A percentile compares a stretch with the other conserved stretches of the same genome.
Conservation (phyloP, 2,113 vertebrate genomes). For the Microcebus tavaratra region DNA sequence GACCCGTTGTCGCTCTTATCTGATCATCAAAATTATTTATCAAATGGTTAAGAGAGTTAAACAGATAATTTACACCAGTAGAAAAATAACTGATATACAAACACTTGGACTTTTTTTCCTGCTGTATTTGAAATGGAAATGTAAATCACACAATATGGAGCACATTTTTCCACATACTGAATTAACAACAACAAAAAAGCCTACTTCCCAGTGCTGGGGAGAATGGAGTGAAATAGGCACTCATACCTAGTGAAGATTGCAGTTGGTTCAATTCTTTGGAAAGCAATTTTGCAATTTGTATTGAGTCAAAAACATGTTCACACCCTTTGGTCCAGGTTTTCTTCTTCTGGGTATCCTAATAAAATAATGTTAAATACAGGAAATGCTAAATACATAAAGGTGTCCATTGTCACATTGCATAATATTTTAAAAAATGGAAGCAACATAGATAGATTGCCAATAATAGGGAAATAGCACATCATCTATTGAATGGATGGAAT, state of each 20-base stretch:
- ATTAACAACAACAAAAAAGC: neutral
- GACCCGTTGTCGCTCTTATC: neutral
- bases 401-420: neutral
- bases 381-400: neutral
- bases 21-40: neutral
- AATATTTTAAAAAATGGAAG: neutral
- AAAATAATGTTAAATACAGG: neutral
- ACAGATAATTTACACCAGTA: neutral
- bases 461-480: neutral
- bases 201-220: neutral
- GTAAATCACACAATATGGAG: neutral
- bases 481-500: neutral
- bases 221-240: neutral
- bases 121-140: slow-evolving; percentile 1
- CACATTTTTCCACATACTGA: neutral
- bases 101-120: neutral
- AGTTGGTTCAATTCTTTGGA: slow-evolving; percentile 4
- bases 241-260: neutral
- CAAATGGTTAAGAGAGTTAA: neutral
- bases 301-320: neutral
- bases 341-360: neutral
- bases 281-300: neutral
- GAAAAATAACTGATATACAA: neutral
- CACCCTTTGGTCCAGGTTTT: neutral
- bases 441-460: neutral